A percentile compares a stretch with the other conserved stretches of the same genome.
These are phyloP conservation scores for Meiosimyza decipiens DNA, from an alignment of 2,888 invertebrate species.

Conservation along the genomic window DNA sequence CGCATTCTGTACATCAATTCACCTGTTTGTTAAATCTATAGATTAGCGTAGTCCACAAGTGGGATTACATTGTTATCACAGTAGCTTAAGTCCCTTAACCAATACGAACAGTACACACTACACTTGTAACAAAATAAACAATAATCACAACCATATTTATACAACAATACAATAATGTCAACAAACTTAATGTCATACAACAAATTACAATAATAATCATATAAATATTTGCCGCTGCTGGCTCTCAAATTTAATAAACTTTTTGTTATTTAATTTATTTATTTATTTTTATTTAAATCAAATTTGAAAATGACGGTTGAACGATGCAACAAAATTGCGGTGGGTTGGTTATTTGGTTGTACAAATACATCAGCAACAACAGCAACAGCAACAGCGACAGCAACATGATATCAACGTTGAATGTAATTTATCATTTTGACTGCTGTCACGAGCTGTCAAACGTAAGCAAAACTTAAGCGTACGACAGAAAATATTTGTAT, in stretches of 20 bases:
- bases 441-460: constrained; percentile 16
- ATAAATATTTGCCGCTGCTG: too few relatives aligned
- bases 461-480: neutral
- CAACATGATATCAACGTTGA: neutral
- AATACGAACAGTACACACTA: neutral
- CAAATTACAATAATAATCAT: too few relatives aligned
- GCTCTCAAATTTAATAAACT: too few relatives aligned
- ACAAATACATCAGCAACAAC: too few relatives aligned
- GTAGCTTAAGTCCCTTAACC: neutral
- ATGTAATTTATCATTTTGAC: constrained; percentile 24
- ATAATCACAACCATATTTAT: neutral
- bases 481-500: too few relatives aligned
- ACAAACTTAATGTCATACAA: too few relatives aligned
- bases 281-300: constrained; percentile 23
- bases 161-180: neutral
- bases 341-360: too few relatives aligned
- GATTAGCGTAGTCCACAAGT: too few relatives aligned
- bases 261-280: too few relatives aligned
- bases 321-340: neutral
- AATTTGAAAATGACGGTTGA: constrained; percentile 21
- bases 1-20: too few relatives aligned
- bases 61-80: neutral
- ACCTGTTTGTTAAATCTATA: too few relatives aligned
- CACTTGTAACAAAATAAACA: neutral
- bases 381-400: too few relatives aligned